Evolutionary conservation across 2,888 invertebrate genomes (phyloP), one percentile per base, ranked within the genome.

Genomic region (Rhingia rostrata): DNA sequence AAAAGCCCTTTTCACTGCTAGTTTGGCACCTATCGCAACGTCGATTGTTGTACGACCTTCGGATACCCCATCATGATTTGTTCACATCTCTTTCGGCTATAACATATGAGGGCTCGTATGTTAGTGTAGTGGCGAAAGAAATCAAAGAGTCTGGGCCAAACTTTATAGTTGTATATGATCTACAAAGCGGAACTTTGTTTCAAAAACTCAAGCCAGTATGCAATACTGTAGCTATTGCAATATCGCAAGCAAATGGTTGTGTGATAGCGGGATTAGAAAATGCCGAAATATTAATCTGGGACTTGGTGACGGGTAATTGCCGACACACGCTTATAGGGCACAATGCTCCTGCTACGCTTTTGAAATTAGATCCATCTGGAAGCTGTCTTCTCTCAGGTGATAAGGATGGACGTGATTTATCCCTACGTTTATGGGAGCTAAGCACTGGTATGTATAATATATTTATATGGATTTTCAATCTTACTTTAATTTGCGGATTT

Each of bases 121-220:
- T 95, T 0, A 95, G 95, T 90, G 95, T 95, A 60, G 95, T 93
- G 43, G 93, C 93, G 82, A 92, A 94, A 91, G 95, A 95, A 91
- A 93, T 95, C 41, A 94, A 94, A 88, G 96, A 96, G 89, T 95
- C 96, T 0, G 94, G 95, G 79, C 96, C 97, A 0, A 97, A 97
- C 93, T 97, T 97, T 92, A 96, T 97, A 72, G 96, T 97, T 63
- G 97, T 97, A 58, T 97, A 97, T 91, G 97, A 97, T 92, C 93
- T 97, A 56, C 96, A 96, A 91, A 97, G 96, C 86, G 97, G 97
- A 67, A 97, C 97, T 0, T 91, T 97, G 87, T 97, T 97, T 92
- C 97, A 97, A 92, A 97, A 97, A 92, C 97, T 97, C 96, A 97
- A 97, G 92, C 96, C 97, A 0, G 95, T 95, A 33, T 95, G 95